Evolutionary conservation across 2,888 invertebrate genomes (phyloP).

Genomic region (Clivina fossor): DNA sequence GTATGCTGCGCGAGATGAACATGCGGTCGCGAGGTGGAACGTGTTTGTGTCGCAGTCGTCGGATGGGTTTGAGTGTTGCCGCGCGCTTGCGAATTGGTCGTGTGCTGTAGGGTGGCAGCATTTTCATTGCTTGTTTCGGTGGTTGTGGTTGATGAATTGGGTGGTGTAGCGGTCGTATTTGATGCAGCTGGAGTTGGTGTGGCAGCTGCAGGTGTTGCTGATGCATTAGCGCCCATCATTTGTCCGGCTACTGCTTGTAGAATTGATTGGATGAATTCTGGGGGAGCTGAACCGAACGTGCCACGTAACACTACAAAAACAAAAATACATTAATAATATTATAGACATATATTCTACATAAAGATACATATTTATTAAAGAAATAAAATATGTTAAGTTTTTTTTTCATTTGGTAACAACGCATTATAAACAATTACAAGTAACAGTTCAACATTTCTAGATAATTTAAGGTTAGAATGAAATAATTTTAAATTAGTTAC

Average conservation of each 20-base stretch:
- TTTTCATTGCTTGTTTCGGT: slow-evolving; percentile 36
- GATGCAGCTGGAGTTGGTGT: slow-evolving; percentile 34
- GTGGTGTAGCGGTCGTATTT: slow-evolving; percentile 9
- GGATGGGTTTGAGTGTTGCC: slow-evolving; percentile 69
- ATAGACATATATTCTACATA: neutral
- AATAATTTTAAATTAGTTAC: too few species aligned
- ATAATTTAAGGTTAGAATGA: too few species aligned
- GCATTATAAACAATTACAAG: too few species aligned
- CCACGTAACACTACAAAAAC: slow-evolving; percentile 52
- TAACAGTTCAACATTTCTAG: too few species aligned
- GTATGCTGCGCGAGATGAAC: slow-evolving; percentile 64
- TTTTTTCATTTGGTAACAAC: too few species aligned
- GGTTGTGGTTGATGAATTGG: neutral
- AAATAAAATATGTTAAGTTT: too few species aligned
- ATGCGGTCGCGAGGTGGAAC: slow-evolving; percentile 69
- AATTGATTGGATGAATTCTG: slow-evolving; percentile 59
- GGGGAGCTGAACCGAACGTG: slow-evolving; percentile 51
- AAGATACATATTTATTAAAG: slow-evolving; percentile 4
- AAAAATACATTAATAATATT: too few species aligned
- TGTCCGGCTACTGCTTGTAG: slow-evolving; percentile 58
- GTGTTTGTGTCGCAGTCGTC: slow-evolving; percentile 70
- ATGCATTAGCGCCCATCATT: slow-evolving; percentile 47
- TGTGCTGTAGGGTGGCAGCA: slow-evolving; percentile 40
- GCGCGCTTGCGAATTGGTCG: slow-evolving; percentile 54
- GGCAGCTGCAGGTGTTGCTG: slow-evolving; percentile 37